Conservation (phyloP, 2,113 vertebrate species). For the Lucifuga dentata region DNA sequence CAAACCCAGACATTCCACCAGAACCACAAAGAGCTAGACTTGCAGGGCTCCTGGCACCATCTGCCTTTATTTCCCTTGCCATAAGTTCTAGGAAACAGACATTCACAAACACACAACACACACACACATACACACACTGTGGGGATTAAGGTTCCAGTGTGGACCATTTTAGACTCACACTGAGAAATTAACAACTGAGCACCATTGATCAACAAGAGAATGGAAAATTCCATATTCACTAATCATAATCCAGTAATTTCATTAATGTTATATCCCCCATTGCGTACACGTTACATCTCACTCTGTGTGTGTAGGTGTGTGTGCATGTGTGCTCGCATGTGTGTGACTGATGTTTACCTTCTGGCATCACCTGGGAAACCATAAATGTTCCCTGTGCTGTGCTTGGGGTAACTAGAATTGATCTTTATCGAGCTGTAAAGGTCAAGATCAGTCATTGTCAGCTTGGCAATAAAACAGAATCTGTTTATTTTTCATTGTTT, state of each 20-base stretch:
- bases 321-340: no score
- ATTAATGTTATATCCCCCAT: neutral
- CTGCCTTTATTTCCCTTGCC: slow-evolving; percentile 28
- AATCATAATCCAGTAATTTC: slow-evolving; percentile 12
- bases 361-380: neutral
- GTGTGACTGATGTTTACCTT: neutral
- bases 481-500: neutral
- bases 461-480: neutral
- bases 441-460: neutral
- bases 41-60: slow-evolving; percentile 45
- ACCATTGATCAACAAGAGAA: slow-evolving; percentile 13
- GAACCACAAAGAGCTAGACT: slow-evolving; percentile 41
- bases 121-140: slow-evolving; percentile 14
- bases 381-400: slow-evolving; percentile 1
- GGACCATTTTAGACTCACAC: slow-evolving; percentile 8
- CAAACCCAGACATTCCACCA: slow-evolving; percentile 62
- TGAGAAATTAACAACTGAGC: slow-evolving; percentile 10
- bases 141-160: slow-evolving; percentile 19
- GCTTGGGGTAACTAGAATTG: slow-evolving; percentile 4
- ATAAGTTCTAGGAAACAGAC: slow-evolving; percentile 11
- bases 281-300: no score
- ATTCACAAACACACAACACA: slow-evolving; percentile 5
- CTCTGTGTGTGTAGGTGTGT: neutral
- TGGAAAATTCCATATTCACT: slow-evolving; percentile 19
- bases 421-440: neutral